A percentile compares a stretch with the other conserved stretches of the same genome.
Conservation (phyloP, 2,113 vertebrate genomes). For the Chaenogobius annularis region DNA sequence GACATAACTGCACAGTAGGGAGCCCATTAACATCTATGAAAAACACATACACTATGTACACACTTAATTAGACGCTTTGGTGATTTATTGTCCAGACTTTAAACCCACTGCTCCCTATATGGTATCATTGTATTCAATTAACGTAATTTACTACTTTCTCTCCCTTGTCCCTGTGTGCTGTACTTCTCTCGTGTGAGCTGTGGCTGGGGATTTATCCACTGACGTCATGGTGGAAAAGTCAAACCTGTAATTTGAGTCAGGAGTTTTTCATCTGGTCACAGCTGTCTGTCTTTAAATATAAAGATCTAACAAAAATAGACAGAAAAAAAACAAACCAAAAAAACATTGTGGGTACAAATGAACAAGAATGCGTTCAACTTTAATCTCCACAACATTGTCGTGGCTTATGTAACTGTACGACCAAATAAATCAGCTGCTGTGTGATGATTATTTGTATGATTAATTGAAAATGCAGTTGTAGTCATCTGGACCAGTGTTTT, state of each 20-base stretch:
- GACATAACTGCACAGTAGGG: not conserved
- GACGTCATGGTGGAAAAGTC: conserved; percentile 69
- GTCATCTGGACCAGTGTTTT: no score
- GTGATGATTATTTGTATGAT: no score
- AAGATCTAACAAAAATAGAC: conserved; percentile 43
- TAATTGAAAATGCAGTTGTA: no score
- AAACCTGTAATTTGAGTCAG: conserved; percentile 66
- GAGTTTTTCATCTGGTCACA: conserved; percentile 67
- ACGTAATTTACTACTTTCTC: conserved; percentile 18
- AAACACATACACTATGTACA: not conserved
- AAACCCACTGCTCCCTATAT: conserved; percentile 14
- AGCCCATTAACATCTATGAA: not conserved
- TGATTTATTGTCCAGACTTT: conserved; percentile 17
- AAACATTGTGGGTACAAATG: conserved; percentile 16
- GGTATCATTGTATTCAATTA: conserved; percentile 5
- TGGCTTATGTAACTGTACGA: no score
- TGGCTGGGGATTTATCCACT: conserved; percentile 56
- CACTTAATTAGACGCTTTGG: conserved; percentile 27
- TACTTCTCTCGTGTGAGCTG: conserved; percentile 49
- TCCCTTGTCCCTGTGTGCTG: conserved; percentile 38
- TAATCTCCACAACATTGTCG: no score
- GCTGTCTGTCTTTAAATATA: conserved; percentile 59
- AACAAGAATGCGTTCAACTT: not conserved
- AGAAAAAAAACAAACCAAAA: not conserved
- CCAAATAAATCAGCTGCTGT: conserved; percentile 34